Evolutionary conservation across 2,797 vertebrate species (phyloP), one percentile per base, ranked within the genome.

Genomic region (Lithobates pipiens): DNA sequence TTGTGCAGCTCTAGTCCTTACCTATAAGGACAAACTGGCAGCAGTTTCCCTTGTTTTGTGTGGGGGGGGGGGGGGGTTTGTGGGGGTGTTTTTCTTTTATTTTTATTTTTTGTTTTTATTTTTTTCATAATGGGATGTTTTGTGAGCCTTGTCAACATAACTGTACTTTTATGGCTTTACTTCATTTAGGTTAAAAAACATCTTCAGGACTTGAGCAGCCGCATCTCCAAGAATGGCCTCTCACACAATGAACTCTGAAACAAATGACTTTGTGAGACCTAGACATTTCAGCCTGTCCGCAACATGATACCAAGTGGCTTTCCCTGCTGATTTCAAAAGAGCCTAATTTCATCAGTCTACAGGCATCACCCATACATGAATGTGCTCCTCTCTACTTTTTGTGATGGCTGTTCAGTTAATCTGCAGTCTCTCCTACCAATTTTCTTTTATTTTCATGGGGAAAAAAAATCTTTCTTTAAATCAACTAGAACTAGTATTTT

Each of bases 131-230:
- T 42, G 10, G 7, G 1, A 10, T 42, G 2, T 2, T 46, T 46
- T 46, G 16, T 15, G 13, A 46, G 46, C 46, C 46, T 46, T 50
- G 46, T 50, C 18, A 50, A 50, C 15, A 5, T 18, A 50, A 50
- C 16, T 50, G 46, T 50, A 50, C 46, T 50, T 50, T 46, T 18
- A 42, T 42, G 42, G 18, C 23, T 10, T n/a, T 72, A 21, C 23
- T 39, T 23, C 34, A 72, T 82, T 82, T 91, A 99, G 98, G 99
- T 99, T 90, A 99, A 98, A 94, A 99, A 99, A 90, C 98, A 99
- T 57, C 89, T 99, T 85, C 98, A 99, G 90, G 98, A 99, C 80
- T 91, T 99, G 88, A 96, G 95, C 71, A 95, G 95, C 90, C 96
- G 98, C 91, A 95, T 99, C 83, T 97, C 96, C 1, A 92, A 93